A percentile compares a stretch with the other conserved stretches of the same genome.
Evolutionary conservation across 2,888 invertebrate genomes (phyloP).

Genomic region (Drosophila picticornis): DNA sequence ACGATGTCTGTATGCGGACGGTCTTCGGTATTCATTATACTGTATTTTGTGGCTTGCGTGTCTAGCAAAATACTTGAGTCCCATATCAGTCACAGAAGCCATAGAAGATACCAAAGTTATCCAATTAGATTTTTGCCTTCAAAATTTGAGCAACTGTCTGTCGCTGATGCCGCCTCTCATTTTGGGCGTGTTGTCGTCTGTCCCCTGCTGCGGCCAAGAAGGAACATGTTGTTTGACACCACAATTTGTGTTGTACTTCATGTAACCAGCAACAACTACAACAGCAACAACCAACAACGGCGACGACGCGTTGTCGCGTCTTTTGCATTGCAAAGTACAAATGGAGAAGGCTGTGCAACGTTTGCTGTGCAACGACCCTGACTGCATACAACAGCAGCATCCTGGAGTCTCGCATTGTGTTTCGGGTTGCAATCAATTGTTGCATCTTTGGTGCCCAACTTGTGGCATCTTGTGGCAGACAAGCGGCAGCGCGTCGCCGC

Average conservation of each 20-base stretch:
- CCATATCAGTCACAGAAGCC: constrained; percentile 9
- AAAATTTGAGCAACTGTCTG: constrained; percentile 25
- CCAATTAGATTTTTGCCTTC: constrained; percentile 67
- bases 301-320: constrained; percentile 47
- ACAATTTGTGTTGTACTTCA: constrained; percentile 80
- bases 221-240: constrained; percentile 83
- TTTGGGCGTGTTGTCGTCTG: constrained; percentile 9
- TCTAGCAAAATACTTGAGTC: constrained; percentile 37
- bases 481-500: constrained; percentile 59
- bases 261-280: constrained; percentile 49
- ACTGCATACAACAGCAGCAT: constrained; percentile 30
- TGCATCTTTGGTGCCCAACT: constrained; percentile 68
- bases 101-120: constrained; percentile 35
- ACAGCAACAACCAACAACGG: constrained; percentile 21
- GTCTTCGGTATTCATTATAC: constrained; percentile 25
- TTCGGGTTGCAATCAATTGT: constrained; percentile 80
- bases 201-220: constrained; percentile 21
- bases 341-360: constrained; percentile 43
- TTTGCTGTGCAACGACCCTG: constrained; percentile 71
- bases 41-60: constrained; percentile 28
- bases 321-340: constrained; percentile 76
- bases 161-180: not conserved
- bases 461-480: constrained; percentile 57
- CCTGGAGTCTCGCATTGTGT: constrained; percentile 40
- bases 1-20: not conserved